Conservation (phyloP, 2,797 vertebrate genomes). For the Melanitta fusca region DNA sequence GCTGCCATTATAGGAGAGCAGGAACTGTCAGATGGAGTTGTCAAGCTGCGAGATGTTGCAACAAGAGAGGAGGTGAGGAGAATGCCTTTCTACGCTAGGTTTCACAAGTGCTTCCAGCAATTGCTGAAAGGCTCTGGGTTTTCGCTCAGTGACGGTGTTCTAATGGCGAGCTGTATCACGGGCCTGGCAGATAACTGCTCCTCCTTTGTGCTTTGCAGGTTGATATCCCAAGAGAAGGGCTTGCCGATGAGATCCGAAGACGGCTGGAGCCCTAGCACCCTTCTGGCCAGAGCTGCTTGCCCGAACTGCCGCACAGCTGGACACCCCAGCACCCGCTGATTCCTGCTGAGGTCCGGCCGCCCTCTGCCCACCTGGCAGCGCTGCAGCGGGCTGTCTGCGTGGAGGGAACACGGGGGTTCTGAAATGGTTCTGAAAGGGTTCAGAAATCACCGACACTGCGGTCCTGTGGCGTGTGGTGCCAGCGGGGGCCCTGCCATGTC, state of each 20-base stretch:
- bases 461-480: not conserved
- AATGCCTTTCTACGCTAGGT: not conserved
- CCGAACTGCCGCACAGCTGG: not conserved
- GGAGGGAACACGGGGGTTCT: rapidly evolving
- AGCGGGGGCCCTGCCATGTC: too few relatives aligned
- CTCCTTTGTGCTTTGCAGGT: slow-evolving; percentile 81
- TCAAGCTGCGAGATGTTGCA: slow-evolving; percentile 88
- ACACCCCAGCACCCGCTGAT: not conserved
- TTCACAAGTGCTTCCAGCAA: not conserved
- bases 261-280: slow-evolving; percentile 62
- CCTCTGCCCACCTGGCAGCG: not conserved
- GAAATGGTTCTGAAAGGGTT: not conserved
- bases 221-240: slow-evolving; percentile 83
- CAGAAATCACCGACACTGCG: rapidly evolving
- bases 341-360: rapidly evolving
- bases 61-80: slow-evolving; percentile 89
- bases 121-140: not conserved
- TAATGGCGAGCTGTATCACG: not conserved
- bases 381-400: rapidly evolving
- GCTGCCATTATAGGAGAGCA: slow-evolving; percentile 93
- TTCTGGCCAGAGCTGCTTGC: not conserved
- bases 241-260: slow-evolving; percentile 87
- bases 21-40: slow-evolving; percentile 87
- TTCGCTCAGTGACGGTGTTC: not conserved
- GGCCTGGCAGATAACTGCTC: not conserved